Evolutionary conservation across 2,113 vertebrate genomes (phyloP).

Genomic region (Marmota monax): DNA sequence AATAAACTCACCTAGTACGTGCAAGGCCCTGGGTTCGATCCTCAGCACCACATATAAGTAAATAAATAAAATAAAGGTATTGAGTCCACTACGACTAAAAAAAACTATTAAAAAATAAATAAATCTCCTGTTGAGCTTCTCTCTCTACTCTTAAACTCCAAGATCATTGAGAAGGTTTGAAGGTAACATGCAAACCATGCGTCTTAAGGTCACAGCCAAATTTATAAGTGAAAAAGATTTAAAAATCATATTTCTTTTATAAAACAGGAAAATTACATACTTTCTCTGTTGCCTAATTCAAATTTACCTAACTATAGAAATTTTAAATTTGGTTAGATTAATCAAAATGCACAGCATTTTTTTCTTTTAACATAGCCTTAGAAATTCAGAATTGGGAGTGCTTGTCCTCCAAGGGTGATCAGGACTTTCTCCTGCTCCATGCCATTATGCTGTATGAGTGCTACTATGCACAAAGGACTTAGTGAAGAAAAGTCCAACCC

Average conservation of each 20-base stretch:
- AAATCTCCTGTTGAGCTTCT: not conserved
- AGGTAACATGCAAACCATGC: not conserved
- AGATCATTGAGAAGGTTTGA: not conserved
- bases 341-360: not conserved
- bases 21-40: no score
- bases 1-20: no score
- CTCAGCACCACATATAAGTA: no score
- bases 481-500: fast-evolving
- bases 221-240: not conserved
- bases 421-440: not conserved
- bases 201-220: not conserved
- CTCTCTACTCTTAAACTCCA: not conserved
- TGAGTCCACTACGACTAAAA: no score
- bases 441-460: not conserved
- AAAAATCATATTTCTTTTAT: not conserved
- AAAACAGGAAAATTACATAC: not conserved
- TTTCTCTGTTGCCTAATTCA: not conserved
- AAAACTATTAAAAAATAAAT: no score
- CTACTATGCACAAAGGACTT: fast-evolving
- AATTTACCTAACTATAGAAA: not conserved
- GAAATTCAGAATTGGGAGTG: not conserved
- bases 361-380: not conserved
- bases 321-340: not conserved
- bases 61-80: no score
- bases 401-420: fast-evolving